Evolutionary conservation across 2,797 vertebrate species (phyloP).

Genomic region (Myripristis murdjan): DNA sequence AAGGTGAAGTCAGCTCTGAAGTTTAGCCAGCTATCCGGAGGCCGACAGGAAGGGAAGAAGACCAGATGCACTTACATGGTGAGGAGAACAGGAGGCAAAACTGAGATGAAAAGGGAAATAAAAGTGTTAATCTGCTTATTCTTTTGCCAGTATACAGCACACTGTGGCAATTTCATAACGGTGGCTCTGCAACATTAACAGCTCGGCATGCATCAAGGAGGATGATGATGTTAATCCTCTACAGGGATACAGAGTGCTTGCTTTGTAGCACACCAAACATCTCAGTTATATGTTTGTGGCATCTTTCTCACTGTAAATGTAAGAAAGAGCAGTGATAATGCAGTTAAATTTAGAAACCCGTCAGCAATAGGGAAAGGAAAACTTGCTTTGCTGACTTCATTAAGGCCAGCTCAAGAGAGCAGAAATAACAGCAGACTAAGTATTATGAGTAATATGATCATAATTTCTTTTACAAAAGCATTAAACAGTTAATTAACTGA

Average conservation of each 20-base stretch:
- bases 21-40: slow-evolving; percentile 27
- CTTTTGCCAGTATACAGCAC: slow-evolving; percentile 41
- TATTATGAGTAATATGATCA: too few species aligned
- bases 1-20: slow-evolving; percentile 51
- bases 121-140: slow-evolving; percentile 46
- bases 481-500: background rate
- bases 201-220: slow-evolving; percentile 64
- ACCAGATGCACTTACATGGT: slow-evolving; percentile 33
- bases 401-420: too few species aligned
- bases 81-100: slow-evolving; percentile 22
- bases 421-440: too few species aligned
- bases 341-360: background rate
- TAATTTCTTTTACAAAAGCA: background rate
- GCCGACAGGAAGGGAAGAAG: slow-evolving; percentile 13
- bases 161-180: slow-evolving; percentile 29
- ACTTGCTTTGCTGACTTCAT: too few species aligned
- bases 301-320: background rate
- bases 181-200: slow-evolving; percentile 66
- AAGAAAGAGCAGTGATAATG: background rate
- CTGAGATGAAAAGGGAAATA: background rate
- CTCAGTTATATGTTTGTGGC: background rate
- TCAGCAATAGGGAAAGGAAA: background rate
- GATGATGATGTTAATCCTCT: slow-evolving; percentile 44
- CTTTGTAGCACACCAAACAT: slow-evolving; percentile 7
- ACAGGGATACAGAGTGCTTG: slow-evolving; percentile 31